These are phyloP conservation scores for Koerneria pararmatus DNA, from an alignment of 2,888 invertebrate genomes.

Conservation along the genomic window DNA sequence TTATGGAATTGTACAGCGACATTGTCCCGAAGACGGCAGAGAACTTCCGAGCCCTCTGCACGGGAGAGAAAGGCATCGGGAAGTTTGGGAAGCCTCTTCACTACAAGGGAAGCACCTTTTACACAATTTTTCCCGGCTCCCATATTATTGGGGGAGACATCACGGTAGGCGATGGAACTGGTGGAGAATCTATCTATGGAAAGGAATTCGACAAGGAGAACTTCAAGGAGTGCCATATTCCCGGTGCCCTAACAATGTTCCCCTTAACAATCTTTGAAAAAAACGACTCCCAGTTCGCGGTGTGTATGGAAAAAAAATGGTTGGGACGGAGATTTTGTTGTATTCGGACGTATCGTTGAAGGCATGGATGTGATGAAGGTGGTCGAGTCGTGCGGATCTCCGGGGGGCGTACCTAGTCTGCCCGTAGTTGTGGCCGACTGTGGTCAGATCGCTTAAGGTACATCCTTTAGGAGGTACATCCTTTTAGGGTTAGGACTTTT, in stretches of 20 bases:
- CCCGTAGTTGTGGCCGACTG: conserved; percentile 76
- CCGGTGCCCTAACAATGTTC: conserved; percentile 78
- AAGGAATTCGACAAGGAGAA: conserved; percentile 87
- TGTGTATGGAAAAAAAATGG: too few species aligned
- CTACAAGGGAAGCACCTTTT: conserved; percentile 81
- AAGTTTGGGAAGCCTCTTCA: conserved; percentile 63
- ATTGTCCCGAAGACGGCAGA: conserved; percentile 83
- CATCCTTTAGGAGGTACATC: too few species aligned
- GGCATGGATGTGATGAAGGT: conserved; percentile 51
- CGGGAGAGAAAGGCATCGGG: conserved; percentile 88
- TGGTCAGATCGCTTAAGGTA: conserved; percentile 73
- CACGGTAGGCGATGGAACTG: conserved; percentile 79
- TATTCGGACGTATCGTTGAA: conserved; percentile 42
- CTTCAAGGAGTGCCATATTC: conserved; percentile 70
- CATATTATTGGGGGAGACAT: conserved; percentile 76
- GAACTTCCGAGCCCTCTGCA: conserved; percentile 93
- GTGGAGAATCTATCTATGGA: conserved; percentile 93
- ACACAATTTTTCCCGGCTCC: conserved; percentile 92
- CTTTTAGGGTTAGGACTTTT: too few species aligned
- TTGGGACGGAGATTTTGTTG: conserved; percentile 63
- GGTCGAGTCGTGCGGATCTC: conserved; percentile 46
- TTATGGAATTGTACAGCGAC: conserved; percentile 71
- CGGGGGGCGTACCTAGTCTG: conserved; percentile 64
- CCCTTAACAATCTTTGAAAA: too few species aligned
- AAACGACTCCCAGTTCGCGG: too few species aligned